Conservation (phyloP, 1,140 invertebrate species). For the Cotesia chilonis region DNA sequence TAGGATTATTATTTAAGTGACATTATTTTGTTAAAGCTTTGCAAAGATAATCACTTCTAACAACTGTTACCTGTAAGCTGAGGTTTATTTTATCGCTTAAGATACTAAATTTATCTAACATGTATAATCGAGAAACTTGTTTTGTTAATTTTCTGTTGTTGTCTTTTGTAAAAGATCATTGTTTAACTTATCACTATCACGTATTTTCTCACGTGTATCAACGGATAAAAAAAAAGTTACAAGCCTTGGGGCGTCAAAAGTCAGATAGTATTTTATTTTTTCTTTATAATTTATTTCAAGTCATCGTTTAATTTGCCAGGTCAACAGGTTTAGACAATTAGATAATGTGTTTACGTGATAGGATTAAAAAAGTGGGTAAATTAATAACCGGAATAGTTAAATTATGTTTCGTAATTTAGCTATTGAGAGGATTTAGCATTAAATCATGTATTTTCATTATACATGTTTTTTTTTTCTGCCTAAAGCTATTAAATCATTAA, state of each 20-base stretch:
- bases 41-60: neutral
- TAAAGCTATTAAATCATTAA: neutral
- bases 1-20: neutral
- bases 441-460: too few relatives aligned
- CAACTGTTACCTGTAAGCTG: neutral
- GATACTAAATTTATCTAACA: too few relatives aligned
- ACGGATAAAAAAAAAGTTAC: neutral
- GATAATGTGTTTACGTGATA: conserved; percentile 1
- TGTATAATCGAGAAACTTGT: neutral
- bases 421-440: too few relatives aligned
- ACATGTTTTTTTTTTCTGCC: neutral
- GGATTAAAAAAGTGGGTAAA: conserved; percentile 1
- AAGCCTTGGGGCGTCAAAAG: neutral
- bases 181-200: conserved; percentile 2
- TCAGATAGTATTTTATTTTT: neutral
- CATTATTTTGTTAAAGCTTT: neutral
- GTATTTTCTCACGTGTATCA: conserved; percentile 4
- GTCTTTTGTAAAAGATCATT: neutral
- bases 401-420: neutral
- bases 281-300: conserved; percentile 3
- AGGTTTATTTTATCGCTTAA: too few relatives aligned
- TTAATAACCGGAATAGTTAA: neutral
- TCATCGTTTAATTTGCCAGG: conserved; percentile 22
- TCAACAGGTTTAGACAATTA: conserved; percentile 16
- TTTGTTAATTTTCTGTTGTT: neutral